Conservation (phyloP, 1,140 invertebrate genomes). For the Portunus trituberculatus region DNA sequence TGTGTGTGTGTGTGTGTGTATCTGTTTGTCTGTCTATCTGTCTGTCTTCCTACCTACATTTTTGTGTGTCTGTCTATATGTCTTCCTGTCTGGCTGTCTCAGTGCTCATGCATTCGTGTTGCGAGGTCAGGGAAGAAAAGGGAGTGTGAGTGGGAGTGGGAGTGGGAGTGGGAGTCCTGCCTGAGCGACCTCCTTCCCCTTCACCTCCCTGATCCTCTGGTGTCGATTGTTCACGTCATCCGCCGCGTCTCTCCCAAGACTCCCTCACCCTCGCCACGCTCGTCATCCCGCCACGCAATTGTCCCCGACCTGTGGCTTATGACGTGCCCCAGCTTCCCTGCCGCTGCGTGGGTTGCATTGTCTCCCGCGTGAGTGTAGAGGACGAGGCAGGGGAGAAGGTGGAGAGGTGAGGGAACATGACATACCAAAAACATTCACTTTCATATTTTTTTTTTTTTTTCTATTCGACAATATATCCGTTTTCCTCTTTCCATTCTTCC, state of each 20-base stretch:
- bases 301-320: slow-evolving; percentile 7
- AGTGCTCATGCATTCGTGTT: neutral
- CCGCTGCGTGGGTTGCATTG: neutral
- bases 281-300: neutral
- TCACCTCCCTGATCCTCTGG: neutral
- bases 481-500: too few relatives aligned
- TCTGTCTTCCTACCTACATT: too few relatives aligned
- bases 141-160: neutral
- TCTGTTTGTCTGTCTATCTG: too few relatives aligned
- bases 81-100: too few relatives aligned
- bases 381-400: neutral
- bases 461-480: neutral
- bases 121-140: neutral
- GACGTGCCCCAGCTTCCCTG: neutral
- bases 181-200: neutral
- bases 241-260: neutral
- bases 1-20: neutral
- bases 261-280: neutral
- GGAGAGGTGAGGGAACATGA: neutral
- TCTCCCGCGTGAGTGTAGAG: neutral
- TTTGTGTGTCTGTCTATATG: too few relatives aligned
- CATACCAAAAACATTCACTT: neutral
- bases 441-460: neutral
- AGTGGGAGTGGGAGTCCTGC: neutral
- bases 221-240: neutral